phyloP scores from a whole-genome alignment of 2,113 vertebrate species.

The Hirundichthys speculiger region DNA sequence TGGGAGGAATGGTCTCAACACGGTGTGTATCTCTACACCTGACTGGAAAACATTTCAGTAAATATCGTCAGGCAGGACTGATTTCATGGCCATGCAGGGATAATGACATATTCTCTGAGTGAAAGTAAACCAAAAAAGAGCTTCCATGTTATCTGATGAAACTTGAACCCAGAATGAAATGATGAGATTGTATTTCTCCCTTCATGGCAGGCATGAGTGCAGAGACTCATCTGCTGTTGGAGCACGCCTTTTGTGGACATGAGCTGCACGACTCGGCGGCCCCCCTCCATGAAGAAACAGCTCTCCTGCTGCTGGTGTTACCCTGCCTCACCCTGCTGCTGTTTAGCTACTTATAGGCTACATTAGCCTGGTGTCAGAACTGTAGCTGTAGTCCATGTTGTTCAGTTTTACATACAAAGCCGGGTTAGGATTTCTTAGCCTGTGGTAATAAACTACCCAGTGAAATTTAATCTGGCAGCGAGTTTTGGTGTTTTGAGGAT shows the following conservation, averaged over 20 bases:
- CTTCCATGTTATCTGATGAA: neutral
- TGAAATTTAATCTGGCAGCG: neutral
- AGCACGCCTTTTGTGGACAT: slow-evolving; percentile 75
- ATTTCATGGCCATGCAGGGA: slow-evolving; percentile 4
- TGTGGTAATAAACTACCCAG: neutral
- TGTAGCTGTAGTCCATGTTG: neutral
- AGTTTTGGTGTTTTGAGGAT: slow-evolving; percentile 2
- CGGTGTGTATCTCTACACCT: slow-evolving; percentile 55
- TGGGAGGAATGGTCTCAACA: slow-evolving; percentile 81
- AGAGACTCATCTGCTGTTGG: slow-evolving; percentile 77
- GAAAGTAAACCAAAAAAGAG: neutral
- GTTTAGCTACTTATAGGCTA: slow-evolving; percentile 24
- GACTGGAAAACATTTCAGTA: neutral
- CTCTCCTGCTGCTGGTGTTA: slow-evolving; percentile 29
- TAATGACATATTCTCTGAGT: neutral
- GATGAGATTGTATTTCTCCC: neutral
- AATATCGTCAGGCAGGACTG: slow-evolving; percentile 10
- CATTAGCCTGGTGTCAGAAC: slow-evolving; percentile 13
- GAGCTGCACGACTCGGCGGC: slow-evolving; percentile 61
- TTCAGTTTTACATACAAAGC: neutral
- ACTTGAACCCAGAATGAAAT: neutral
- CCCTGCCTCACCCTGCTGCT: slow-evolving; percentile 49
- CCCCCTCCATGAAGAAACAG: neutral
- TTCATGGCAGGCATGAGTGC: slow-evolving; percentile 70
- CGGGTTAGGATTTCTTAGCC: neutral